Conservation (phyloP, 30 jellyfish, hydroid and myxozoan genomes). For the Aurelia sp. region DNA sequence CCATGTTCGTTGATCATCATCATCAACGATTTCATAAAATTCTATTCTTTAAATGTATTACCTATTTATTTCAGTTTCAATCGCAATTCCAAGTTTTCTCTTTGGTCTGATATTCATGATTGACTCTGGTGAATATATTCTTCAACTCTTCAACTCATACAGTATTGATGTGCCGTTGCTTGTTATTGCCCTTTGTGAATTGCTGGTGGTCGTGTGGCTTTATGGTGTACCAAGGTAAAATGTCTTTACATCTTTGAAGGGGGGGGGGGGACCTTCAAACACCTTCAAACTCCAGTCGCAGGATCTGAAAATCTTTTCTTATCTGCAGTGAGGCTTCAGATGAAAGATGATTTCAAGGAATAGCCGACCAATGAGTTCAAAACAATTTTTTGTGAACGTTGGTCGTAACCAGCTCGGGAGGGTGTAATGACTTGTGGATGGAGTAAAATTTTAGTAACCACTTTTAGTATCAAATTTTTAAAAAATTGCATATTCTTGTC, state of each 20-base stretch:
- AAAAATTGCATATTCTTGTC: too few relatives aligned
- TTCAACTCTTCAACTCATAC: slow-evolving; percentile 83
- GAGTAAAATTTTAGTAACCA: too few relatives aligned
- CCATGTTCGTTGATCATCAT: too few relatives aligned
- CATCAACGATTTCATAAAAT: too few relatives aligned
- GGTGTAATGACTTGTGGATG: too few relatives aligned
- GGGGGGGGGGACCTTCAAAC: neutral
- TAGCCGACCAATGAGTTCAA: neutral
- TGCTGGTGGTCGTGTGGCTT: slow-evolving; percentile 59
- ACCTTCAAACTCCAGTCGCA: neutral
- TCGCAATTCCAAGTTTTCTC: slow-evolving; percentile 71
- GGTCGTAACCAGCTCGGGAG: too few relatives aligned
- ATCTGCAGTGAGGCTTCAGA: too few relatives aligned
- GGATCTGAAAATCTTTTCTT: neutral
- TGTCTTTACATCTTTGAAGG: neutral
- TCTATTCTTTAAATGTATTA: too few relatives aligned
- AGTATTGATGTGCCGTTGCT: slow-evolving; percentile 81
- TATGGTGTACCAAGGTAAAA: slow-evolving; percentile 88
- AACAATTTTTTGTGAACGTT: neutral
- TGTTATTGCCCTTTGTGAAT: slow-evolving; percentile 75
- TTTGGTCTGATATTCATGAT: slow-evolving; percentile 69
- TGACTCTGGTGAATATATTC: slow-evolving; percentile 85
- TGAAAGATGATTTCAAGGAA: neutral
- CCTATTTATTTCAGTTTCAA: slow-evolving; percentile 39
- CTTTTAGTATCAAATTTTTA: too few relatives aligned